These are phyloP conservation scores for Microcebus lehilahytsara DNA, from an alignment of 2,113 vertebrate species.

Conservation along the genomic window DNA sequence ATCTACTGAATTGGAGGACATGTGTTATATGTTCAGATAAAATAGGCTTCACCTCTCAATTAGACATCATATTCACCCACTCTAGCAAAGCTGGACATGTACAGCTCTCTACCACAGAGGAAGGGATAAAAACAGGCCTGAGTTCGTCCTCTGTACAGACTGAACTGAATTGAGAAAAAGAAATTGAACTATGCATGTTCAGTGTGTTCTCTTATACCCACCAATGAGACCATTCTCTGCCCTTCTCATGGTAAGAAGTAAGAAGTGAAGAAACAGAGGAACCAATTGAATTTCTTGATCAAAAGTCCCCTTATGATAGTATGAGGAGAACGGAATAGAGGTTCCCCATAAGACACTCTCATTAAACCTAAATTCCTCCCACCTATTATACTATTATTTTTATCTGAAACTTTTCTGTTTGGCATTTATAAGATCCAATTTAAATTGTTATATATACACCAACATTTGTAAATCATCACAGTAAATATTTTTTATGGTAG, in stretches of 20 bases:
- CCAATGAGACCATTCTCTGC: not conserved
- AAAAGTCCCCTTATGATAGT: not conserved
- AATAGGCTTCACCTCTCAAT: not conserved
- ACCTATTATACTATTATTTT: not conserved
- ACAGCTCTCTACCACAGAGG: not conserved
- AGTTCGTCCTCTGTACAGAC: not conserved
- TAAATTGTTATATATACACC: not conserved
- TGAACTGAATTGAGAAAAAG: not conserved
- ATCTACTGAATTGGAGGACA: not conserved
- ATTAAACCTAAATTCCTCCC: not conserved
- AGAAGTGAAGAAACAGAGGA: not conserved
- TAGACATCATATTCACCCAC: not conserved
- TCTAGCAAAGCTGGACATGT: not conserved
- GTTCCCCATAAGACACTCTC: not conserved
- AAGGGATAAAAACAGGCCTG: not conserved
- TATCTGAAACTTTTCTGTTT: not conserved
- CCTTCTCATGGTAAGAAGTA: not conserved
- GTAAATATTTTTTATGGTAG: not conserved
- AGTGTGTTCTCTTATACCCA: not conserved
- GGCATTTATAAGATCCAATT: not conserved
- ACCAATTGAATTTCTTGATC: not conserved
- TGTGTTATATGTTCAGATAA: conserved; percentile 7
- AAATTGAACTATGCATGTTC: not conserved
- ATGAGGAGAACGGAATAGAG: not conserved
- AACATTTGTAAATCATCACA: not conserved